Conservation (phyloP, 37 sponge, comb jelly and placozoan genomes). For the Ephydatia muelleri region DNA sequence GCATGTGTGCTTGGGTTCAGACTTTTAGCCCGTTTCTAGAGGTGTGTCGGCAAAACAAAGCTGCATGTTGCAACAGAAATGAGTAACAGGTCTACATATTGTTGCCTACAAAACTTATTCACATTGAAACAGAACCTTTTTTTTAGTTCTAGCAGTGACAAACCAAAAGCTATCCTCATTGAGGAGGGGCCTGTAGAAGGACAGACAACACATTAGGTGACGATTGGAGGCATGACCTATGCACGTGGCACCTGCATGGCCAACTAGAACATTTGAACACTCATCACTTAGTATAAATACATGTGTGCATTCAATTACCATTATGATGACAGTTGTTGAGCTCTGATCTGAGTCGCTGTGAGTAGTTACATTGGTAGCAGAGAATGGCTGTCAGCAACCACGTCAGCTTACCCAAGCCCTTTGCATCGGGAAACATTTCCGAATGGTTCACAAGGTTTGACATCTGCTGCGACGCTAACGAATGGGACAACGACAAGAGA, state of each 20-base stretch:
- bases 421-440: slow-evolving; percentile 23
- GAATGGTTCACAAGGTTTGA: slow-evolving; percentile 40
- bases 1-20: too few relatives aligned
- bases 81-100: too few relatives aligned
- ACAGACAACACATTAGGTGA: background rate
- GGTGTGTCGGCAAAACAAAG: too few relatives aligned
- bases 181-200: too few relatives aligned
- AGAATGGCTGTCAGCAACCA: background rate
- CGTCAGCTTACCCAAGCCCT: slow-evolving; percentile 38
- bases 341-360: background rate
- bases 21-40: too few relatives aligned
- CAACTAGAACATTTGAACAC: background rate
- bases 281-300: background rate
- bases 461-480: slow-evolving; percentile 41
- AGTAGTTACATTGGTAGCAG: slow-evolving; percentile 65
- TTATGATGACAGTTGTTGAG: too few relatives aligned
- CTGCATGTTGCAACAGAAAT: too few relatives aligned
- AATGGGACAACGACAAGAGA: slow-evolving; percentile 26
- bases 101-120: too few relatives aligned
- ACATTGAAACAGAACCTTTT: too few relatives aligned
- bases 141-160: too few relatives aligned
- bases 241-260: background rate
- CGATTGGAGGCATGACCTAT: background rate
- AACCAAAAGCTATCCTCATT: too few relatives aligned
- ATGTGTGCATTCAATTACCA: background rate